Base-by-base conservation (phyloP, 2,888 invertebrate genomes). In the Diaprepes abbreviatus region DNA sequence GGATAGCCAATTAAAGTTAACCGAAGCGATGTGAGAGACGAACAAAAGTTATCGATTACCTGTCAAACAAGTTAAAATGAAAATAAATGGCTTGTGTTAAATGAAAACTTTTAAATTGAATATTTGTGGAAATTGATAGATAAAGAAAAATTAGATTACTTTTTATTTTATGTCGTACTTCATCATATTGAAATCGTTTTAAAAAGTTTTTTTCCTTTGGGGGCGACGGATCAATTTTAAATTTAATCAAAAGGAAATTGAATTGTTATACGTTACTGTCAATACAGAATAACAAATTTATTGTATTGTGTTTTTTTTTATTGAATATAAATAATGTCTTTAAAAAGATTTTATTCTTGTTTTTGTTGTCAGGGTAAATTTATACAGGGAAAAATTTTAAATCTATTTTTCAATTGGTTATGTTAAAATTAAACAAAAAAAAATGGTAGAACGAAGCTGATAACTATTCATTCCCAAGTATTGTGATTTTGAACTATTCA, bases 51-150 rank as follows among this genome's bases (percentile, higher is more conserved):
- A 70, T 70, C 17, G 70, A 70, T 70, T 70, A 59, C 35, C 24
- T 65, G 65, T 70, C 70, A 70, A 65, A 65, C 36, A 52, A 55
- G 36, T 48, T 59, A 66, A 66, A 70, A 62, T 60, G 70, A 55
- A 59, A 66, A 70, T 66, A 62, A 70, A 70, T 70, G 66, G 70
- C 62, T 38, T 55, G 36, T 62, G 60, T 66, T 70, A 60, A 70
- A 55, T 50, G 66, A 52, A 66, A 62, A 70, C 62, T 70, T 70
- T 70, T 62, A 57, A 70, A 70, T 70, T 70, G 33, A 70, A 70
- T 70, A 70, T 70, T 70, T 70, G 66, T 57, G 55, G 33, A 21
- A 60, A 65, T 60, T 43, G 52, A 59, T 33, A 66, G 58, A 66
- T 66, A 66, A 60, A 59, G 66, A 59, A 28, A 16, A 59, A 60